Percentiles rank a stretch among this genome's conserved stretches.
phyloP scores from a whole-genome alignment of 1,140 invertebrate species.

The Ectropis grisescens region DNA sequence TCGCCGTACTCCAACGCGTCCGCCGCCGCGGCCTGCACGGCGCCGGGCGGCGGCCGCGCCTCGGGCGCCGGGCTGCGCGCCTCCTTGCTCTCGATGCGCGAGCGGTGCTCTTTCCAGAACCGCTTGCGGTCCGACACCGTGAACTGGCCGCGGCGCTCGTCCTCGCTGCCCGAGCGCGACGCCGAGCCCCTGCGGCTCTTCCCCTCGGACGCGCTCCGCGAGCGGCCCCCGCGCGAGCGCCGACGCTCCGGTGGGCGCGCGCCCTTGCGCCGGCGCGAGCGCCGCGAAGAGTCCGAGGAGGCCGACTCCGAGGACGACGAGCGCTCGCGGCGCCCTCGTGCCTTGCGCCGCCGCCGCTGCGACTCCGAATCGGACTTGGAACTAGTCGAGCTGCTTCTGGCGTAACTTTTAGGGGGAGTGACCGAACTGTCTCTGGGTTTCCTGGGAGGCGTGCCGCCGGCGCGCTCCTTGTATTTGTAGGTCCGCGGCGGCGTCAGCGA shows the following conservation, averaged over 20 bases:
- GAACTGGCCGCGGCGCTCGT: constrained; percentile 52
- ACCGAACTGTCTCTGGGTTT: constrained; percentile 39
- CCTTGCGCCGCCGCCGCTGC: background rate
- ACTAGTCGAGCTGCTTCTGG: constrained; percentile 29
- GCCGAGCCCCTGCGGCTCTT: constrained; percentile 21
- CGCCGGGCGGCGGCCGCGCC: constrained; percentile 46
- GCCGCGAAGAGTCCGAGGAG: too few species aligned
- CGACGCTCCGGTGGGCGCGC: too few species aligned
- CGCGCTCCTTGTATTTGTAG: constrained; percentile 29
- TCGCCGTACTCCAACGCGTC: constrained; percentile 56
- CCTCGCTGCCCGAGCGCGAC: constrained; percentile 20
- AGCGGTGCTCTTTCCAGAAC: constrained; percentile 55
- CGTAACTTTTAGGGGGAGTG: constrained; percentile 51
- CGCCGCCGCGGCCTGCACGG: constrained; percentile 32
- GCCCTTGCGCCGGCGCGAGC: too few species aligned
- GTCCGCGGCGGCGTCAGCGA: constrained; percentile 25
- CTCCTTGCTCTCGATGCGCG: constrained; percentile 27
- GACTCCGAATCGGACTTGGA: constrained; percentile 40
- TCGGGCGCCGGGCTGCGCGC: constrained; percentile 39
- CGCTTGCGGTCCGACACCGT: constrained; percentile 55
- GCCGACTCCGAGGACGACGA: too few species aligned
- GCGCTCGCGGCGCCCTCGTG: too few species aligned
- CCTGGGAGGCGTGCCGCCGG: constrained; percentile 19
- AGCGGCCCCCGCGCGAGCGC: constrained; percentile 14
- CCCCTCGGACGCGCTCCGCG: too few species aligned